Conservation (phyloP, 2,888 invertebrate species). For the Lasioglossum vierecki region DNA sequence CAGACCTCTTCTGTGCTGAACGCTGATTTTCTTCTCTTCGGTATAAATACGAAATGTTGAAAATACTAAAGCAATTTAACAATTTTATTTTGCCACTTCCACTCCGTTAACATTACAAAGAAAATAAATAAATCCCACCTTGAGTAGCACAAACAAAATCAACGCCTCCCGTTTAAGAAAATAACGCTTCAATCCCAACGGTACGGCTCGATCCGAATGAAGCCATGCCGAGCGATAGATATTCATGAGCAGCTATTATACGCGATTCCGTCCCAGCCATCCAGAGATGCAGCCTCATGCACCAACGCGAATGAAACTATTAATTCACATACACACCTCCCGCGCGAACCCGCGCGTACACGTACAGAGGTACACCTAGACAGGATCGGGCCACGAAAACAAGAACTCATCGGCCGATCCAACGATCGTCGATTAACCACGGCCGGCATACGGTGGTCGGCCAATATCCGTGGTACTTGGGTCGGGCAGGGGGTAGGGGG, state of each 20-base stretch:
- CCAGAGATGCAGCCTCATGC: slow-evolving; percentile 12
- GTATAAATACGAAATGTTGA: no score
- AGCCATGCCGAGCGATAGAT: slow-evolving; percentile 6
- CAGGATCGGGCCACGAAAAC: slow-evolving; percentile 11
- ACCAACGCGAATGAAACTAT: slow-evolving; percentile 17
- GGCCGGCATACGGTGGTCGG: slow-evolving; percentile 28
- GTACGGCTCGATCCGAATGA: not conserved
- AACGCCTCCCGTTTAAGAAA: not conserved
- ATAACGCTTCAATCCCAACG: not conserved
- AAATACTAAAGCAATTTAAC: no score
- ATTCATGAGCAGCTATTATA: slow-evolving; percentile 14
- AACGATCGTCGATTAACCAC: slow-evolving; percentile 53
- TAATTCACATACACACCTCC: not conserved
- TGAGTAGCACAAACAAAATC: not conserved
- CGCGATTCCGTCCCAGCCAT: slow-evolving; percentile 11
- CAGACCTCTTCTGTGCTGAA: no score
- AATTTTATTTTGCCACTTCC: no score
- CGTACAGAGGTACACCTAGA: not conserved
- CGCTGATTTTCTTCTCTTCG: no score
- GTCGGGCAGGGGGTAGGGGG: slow-evolving; percentile 40
- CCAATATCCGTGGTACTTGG: slow-evolving; percentile 53
- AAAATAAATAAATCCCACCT: no score
- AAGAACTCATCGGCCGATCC: slow-evolving; percentile 43
- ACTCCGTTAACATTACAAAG: no score
- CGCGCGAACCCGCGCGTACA: not conserved